phyloP scores from a whole-genome alignment of 2,113 vertebrate species.

The Lagopus leucura region DNA sequence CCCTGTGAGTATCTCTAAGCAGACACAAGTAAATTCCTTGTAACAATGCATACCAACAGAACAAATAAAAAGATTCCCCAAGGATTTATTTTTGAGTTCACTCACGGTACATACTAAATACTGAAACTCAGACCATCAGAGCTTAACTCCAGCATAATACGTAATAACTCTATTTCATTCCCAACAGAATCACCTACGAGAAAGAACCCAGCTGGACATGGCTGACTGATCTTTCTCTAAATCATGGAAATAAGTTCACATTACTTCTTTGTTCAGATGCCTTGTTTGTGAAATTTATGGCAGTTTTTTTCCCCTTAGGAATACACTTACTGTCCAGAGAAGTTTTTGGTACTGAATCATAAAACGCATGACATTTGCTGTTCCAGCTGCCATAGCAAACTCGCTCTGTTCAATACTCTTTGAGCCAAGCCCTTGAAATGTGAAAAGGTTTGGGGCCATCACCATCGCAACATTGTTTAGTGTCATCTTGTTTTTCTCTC shows the following conservation, averaged over 20 bases:
- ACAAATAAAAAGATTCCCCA: neutral
- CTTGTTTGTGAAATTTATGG: neutral
- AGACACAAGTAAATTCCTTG: neutral
- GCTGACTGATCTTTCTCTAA: neutral
- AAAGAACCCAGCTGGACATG: neutral
- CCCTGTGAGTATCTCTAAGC: neutral
- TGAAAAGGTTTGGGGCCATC: constrained; percentile 99
- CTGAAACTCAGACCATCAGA: neutral
- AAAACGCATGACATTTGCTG: constrained; percentile 88
- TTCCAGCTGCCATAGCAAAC: constrained; percentile 90
- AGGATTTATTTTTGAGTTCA: neutral
- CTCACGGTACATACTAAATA: neutral
- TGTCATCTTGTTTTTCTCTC: constrained; percentile 94
- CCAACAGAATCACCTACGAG: neutral
- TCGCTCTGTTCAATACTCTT: constrained; percentile 88
- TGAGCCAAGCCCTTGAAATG: constrained; percentile 84
- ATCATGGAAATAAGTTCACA: neutral
- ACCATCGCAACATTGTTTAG: constrained; percentile 94
- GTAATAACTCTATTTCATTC: neutral
- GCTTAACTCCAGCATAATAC: neutral
- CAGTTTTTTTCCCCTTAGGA: neutral
- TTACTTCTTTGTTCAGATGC: neutral
- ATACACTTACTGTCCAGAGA: constrained; percentile 91
- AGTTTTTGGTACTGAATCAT: constrained; percentile 92
- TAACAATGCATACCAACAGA: neutral